A percentile compares a stretch with the other conserved stretches of the same genome.
Conservation (phyloP, 2,113 vertebrate genomes). For the Dipodomys merriami region DNA sequence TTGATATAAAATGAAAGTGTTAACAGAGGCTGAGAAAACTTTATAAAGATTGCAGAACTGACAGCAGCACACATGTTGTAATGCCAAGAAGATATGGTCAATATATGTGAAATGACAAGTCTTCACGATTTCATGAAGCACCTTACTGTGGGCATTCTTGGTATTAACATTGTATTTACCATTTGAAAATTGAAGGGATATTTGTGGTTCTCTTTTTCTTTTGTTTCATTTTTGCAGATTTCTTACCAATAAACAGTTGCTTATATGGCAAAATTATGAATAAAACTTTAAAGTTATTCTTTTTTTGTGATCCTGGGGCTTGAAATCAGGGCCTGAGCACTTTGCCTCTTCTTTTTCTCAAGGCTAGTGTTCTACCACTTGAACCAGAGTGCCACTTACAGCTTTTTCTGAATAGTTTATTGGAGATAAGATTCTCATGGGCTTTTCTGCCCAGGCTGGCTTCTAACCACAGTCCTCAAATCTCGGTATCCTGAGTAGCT, state of each 20-base stretch:
- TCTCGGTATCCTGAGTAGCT: too few relatives aligned
- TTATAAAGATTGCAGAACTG: constrained; percentile 72
- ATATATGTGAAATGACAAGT: constrained; percentile 43
- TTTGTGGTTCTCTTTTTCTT: neutral
- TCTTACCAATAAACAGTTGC: neutral
- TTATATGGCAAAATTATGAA: neutral
- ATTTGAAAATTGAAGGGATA: neutral
- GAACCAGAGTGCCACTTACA: too few relatives aligned
- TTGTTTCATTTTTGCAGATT: neutral
- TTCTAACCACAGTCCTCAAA: too few relatives aligned
- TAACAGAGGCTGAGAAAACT: constrained; percentile 76
- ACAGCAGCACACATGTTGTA: constrained; percentile 55
- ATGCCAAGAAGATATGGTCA: constrained; percentile 66
- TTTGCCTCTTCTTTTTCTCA: too few relatives aligned
- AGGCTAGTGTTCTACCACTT: too few relatives aligned
- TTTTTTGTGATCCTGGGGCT: neutral
- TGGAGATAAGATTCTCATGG: too few relatives aligned
- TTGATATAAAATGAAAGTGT: constrained; percentile 59
- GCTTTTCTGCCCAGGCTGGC: too few relatives aligned
- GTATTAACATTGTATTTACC: neutral
- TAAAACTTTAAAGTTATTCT: neutral
- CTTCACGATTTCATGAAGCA: neutral
- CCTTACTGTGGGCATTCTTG: neutral
- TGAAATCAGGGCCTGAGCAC: too few relatives aligned
- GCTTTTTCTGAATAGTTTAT: too few relatives aligned